Percentiles rank a stretch among this genome's conserved stretches.
phyloP scores from a whole-genome alignment of 2,888 invertebrate genomes.

The Drosophila eohydei region DNA sequence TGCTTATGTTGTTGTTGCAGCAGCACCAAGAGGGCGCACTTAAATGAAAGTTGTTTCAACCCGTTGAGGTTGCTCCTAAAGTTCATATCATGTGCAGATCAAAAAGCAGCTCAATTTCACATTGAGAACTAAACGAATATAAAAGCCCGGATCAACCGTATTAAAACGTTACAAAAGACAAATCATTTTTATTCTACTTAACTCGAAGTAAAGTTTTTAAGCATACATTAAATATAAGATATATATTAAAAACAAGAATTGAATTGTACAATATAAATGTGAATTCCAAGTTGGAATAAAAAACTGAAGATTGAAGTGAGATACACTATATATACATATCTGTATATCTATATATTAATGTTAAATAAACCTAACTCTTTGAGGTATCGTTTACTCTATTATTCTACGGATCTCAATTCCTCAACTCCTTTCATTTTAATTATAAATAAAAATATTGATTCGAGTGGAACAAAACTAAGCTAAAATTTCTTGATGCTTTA shows the following conservation, averaged over 20 bases:
- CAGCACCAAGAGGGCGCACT: conserved; percentile 52
- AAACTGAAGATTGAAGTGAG: background rate
- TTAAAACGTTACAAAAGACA: background rate
- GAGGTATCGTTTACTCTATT: too few relatives aligned
- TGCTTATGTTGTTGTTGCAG: conserved; percentile 29
- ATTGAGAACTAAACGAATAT: conserved; percentile 1
- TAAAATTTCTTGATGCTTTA: too few relatives aligned
- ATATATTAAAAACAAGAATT: background rate
- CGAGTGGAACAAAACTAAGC: too few relatives aligned
- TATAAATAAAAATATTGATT: too few relatives aligned
- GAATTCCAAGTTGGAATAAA: background rate
- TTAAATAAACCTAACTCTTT: too few relatives aligned
- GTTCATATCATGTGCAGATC: conserved; percentile 9
- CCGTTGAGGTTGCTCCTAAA: conserved; percentile 21
- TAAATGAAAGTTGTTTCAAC: conserved; percentile 72
- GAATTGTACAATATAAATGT: background rate
- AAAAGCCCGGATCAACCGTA: background rate
- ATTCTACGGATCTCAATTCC: too few relatives aligned
- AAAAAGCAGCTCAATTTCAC: background rate
- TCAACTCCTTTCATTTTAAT: too few relatives aligned
- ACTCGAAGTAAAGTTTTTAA: background rate
- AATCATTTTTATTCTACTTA: background rate
- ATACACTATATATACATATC: background rate
- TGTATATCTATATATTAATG: too few relatives aligned
- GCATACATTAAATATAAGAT: background rate